Conservation (phyloP, 1,140 invertebrate genomes). For the Pentalonia nigronervosa region DNA sequence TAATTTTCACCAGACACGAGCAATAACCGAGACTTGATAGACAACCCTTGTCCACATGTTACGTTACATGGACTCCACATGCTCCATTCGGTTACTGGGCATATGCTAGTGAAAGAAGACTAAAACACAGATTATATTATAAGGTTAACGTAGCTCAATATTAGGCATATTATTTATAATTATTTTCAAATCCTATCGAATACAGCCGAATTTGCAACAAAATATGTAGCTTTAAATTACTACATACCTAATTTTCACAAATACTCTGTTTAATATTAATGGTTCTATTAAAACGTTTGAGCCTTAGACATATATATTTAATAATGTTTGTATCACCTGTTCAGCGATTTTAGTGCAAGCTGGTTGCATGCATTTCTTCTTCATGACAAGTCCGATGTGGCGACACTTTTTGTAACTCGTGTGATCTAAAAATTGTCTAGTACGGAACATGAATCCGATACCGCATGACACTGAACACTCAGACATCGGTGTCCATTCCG, state of each 20-base stretch:
- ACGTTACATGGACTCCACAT: constrained; percentile 78
- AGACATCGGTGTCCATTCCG: constrained; percentile 79
- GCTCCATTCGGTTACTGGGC: constrained; percentile 77
- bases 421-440: constrained; percentile 61
- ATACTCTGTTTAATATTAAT: neutral
- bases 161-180: no score
- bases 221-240: neutral
- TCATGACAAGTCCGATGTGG: constrained; percentile 75
- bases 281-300: neutral
- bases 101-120: constrained; percentile 63
- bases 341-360: constrained; percentile 66
- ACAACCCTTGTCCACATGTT: constrained; percentile 73
- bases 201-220: neutral
- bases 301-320: neutral
- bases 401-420: constrained; percentile 77
- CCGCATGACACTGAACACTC: constrained; percentile 86
- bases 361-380: constrained; percentile 77
- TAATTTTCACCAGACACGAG: constrained; percentile 63
- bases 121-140: neutral
- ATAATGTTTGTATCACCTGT: neutral
- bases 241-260: neutral
- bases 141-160: neutral
- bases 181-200: neutral
- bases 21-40: constrained; percentile 61
- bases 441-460: constrained; percentile 73